Conservation (phyloP, 2,888 invertebrate genomes). For the Ephialtes manifestator region DNA sequence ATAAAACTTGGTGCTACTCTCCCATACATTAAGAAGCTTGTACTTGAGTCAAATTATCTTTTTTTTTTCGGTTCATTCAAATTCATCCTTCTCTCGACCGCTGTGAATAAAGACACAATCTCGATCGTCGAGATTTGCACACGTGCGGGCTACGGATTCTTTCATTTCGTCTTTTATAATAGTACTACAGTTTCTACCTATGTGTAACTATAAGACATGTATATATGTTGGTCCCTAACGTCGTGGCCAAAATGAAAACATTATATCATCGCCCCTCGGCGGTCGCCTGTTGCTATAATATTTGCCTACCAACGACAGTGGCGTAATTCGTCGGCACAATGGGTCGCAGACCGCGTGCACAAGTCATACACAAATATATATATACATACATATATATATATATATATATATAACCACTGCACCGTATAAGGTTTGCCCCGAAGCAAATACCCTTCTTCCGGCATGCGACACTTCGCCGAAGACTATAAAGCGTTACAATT, state of each 20-base stretch:
- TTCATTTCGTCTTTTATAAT: conserved; percentile 22
- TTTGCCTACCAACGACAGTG: conserved; percentile 81
- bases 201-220: neutral
- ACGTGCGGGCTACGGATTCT: conserved; percentile 57
- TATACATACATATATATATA: neutral
- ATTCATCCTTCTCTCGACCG: conserved; percentile 24
- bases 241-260: conserved; percentile 74
- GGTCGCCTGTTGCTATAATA: conserved; percentile 83
- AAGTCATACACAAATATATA: conserved; percentile 43
- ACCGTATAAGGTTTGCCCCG: conserved; percentile 14
- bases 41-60: conserved; percentile 29
- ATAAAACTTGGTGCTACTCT: conserved; percentile 8
- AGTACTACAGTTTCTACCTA: conserved; percentile 35
- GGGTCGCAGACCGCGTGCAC: conserved; percentile 69
- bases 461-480: conserved; percentile 58
- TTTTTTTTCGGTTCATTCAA: conserved; percentile 15
- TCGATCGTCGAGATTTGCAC: conserved; percentile 54
- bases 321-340: conserved; percentile 81
- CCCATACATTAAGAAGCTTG: neutral
- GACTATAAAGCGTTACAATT: conserved; percentile 79
- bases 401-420: conserved; percentile 5
- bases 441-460: conserved; percentile 50
- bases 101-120: conserved; percentile 36
- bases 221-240: conserved; percentile 17
- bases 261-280: conserved; percentile 75